These are phyloP conservation scores for Chloroclysta siterata DNA, from an alignment of 2,888 invertebrate genomes.

Conservation along the genomic window DNA sequence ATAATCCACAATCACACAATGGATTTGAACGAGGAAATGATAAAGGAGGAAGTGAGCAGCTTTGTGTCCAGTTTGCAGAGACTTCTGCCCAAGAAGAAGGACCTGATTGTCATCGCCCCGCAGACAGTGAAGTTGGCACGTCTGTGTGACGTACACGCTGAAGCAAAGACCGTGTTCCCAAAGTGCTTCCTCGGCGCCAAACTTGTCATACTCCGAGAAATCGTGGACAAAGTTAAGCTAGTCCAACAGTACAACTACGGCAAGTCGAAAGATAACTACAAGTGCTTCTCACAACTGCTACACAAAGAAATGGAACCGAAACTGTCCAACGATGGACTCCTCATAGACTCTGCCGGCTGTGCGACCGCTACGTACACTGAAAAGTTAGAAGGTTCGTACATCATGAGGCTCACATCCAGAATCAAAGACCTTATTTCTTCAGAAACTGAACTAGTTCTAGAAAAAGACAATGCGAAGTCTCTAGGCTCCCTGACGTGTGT, in stretches of 20 bases:
- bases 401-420: constrained; percentile 70
- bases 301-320: constrained; percentile 73
- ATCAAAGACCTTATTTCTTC: constrained; percentile 75
- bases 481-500: constrained; percentile 62
- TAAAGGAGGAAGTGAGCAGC: constrained; percentile 73
- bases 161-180: constrained; percentile 76
- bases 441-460: constrained; percentile 71
- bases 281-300: constrained; percentile 65
- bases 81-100: constrained; percentile 73
- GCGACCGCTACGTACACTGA: constrained; percentile 74
- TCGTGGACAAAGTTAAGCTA: constrained; percentile 71
- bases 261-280: constrained; percentile 67
- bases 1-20: constrained; percentile 59
- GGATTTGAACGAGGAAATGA: constrained; percentile 72
- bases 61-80: constrained; percentile 68
- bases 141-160: constrained; percentile 70
- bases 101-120: constrained; percentile 59
- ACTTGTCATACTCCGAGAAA: constrained; percentile 65
- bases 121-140: constrained; percentile 56
- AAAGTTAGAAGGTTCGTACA: constrained; percentile 59
- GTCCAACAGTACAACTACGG: constrained; percentile 76
- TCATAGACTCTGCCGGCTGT: constrained; percentile 70
- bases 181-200: constrained; percentile 75
- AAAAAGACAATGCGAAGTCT: constrained; percentile 63
- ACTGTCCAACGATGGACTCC: constrained; percentile 60